These are phyloP conservation scores for Bolinopsis microptera DNA, from an alignment of 37 sponge, comb jelly and placozoan genomes.

Conservation along the genomic window DNA sequence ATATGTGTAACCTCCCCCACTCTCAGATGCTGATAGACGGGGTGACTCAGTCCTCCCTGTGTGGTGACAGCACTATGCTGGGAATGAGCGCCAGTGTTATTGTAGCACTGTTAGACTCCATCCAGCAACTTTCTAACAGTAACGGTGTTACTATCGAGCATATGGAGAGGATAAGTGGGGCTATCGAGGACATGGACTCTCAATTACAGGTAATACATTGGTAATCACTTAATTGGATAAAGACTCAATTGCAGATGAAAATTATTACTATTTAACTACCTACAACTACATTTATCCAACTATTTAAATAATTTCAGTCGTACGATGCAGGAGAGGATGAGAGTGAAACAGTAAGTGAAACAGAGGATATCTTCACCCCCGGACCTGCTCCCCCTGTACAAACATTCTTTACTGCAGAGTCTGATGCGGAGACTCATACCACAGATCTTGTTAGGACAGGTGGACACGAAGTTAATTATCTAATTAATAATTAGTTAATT, in stretches of 20 bases:
- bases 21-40: conserved; percentile 67
- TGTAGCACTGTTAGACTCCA: conserved; percentile 49
- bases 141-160: conserved; percentile 20
- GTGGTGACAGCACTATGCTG: conserved; percentile 64
- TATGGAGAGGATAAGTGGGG: conserved; percentile 33
- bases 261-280: too few relatives aligned
- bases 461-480: background rate
- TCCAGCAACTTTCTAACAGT: conserved; percentile 61
- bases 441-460: conserved; percentile 36
- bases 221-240: too few relatives aligned
- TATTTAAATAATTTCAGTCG: too few relatives aligned
- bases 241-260: too few relatives aligned
- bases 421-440: background rate
- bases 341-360: conserved; percentile 51
- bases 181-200: conserved; percentile 59
- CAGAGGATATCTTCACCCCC: conserved; percentile 42
- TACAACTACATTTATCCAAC: too few relatives aligned
- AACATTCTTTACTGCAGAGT: background rate
- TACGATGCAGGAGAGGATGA: conserved; percentile 30
- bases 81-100: conserved; percentile 66
- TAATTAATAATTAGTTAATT: background rate
- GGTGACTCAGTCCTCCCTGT: conserved; percentile 53
- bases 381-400: background rate
- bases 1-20: too few relatives aligned
- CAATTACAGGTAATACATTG: conserved; percentile 43